A percentile compares a stretch with the other conserved stretches of the same genome.
These are phyloP conservation scores for Caenorhabditis zanzibari DNA, from an alignment of 2,888 invertebrate species.

Conservation along the genomic window DNA sequence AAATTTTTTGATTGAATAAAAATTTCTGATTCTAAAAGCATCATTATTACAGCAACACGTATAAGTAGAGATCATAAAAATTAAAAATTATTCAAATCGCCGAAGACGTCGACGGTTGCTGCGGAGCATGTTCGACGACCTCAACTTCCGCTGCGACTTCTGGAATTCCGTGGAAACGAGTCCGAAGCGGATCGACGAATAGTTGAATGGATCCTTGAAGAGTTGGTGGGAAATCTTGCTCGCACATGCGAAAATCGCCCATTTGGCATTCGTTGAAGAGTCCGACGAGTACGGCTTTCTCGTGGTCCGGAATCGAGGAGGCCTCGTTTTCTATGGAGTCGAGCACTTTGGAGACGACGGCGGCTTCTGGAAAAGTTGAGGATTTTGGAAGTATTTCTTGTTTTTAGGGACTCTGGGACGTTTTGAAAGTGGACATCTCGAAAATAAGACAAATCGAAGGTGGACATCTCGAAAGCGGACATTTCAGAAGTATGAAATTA, in stretches of 20 bases:
- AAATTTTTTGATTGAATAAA: background rate
- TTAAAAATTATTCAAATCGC: background rate
- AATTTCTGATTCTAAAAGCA: background rate
- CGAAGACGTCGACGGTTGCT: background rate
- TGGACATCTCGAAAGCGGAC: too few species aligned
- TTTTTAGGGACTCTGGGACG: too few species aligned
- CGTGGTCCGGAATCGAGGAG: slow-evolving; percentile 29
- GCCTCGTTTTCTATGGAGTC: slow-evolving; percentile 68
- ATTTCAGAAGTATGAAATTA: too few species aligned
- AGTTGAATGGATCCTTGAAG: slow-evolving; percentile 20
- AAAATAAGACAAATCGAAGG: too few species aligned
- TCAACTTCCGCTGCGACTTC: slow-evolving; percentile 41
- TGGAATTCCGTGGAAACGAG: slow-evolving; percentile 59
- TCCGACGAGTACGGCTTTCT: slow-evolving; percentile 50
- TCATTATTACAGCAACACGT: too few species aligned
- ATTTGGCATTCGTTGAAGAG: slow-evolving; percentile 44
- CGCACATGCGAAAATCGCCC: slow-evolving; percentile 37
- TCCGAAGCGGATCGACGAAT: slow-evolving; percentile 63
- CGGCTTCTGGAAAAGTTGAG: slow-evolving; percentile 54
- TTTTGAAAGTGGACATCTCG: too few species aligned
- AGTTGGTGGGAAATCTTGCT: slow-evolving; percentile 61
- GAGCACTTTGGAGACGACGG: slow-evolving; percentile 58
- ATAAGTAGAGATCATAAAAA: background rate
- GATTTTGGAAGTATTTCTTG: too few species aligned
- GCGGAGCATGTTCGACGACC: background rate